Evolutionary conservation across 2,888 invertebrate species (phyloP), one percentile per base, ranked within the genome.

Genomic region (Eupithecia inturbata): DNA sequence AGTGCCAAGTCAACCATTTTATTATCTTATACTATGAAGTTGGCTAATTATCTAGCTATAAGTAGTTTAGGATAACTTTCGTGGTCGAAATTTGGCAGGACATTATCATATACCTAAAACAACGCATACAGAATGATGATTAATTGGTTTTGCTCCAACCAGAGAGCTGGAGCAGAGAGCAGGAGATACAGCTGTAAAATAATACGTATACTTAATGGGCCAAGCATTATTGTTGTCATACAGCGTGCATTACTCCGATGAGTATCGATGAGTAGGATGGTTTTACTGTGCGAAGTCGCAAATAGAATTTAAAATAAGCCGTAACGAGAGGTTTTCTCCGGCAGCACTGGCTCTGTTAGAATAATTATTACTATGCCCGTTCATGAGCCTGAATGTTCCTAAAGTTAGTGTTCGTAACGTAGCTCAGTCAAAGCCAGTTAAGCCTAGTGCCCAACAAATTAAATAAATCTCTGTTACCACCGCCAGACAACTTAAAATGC

Each of bases 401-500:
- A 64, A 33, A 64, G 63, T 64, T 64, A 33, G 28, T 28, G 60
- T 16, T 53, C 57, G 57, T 57, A 26, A 57, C 16, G 19, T n/a
- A 63, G 31, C 33, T 36, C 33, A 64, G 63, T 12, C n/a, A 64
- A 36, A 64, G 31, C 63, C n/a, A n/a, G 5, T 36, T 22, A 67
- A 72, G 45, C 62, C 62, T 45, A 62, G 14, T 67, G 33, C 7
- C 14, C 67, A 45, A 62, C 10, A 72, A 68, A 68, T 68, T 60
- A 69, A 69, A 49, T 49, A 26, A 73, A 60, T 57, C 16, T 53
- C 68, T 31, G 33, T 71, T 68, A 70, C 64, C 28, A 70, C 64
- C 28, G 62, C n/a, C 49, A 39, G 19, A 14, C 14, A 67, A 62
- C n/a, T 57, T 75, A 67, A 71, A 71, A 69, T 75, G 62, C 39